phyloP scores from a whole-genome alignment of 1,140 invertebrate genomes.

The Hycleus phaleratus region DNA sequence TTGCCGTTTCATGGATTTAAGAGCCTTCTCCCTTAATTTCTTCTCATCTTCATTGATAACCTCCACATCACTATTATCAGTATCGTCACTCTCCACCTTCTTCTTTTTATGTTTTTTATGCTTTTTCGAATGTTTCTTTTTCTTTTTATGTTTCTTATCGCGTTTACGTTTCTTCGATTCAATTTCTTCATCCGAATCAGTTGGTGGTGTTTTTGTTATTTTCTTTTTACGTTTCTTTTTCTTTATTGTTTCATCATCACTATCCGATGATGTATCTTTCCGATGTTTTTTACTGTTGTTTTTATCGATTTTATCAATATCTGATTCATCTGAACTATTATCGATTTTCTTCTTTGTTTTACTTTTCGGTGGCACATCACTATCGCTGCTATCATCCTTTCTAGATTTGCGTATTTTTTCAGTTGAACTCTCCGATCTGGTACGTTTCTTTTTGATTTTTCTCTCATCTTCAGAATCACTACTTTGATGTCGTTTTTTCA shows the following conservation, averaged over 20 bases:
- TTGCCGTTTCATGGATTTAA: slow-evolving; percentile 62
- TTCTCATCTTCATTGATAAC: slow-evolving; percentile 72
- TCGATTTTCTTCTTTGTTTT: slow-evolving; percentile 43
- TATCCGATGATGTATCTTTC: slow-evolving; percentile 57
- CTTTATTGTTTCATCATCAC: slow-evolving; percentile 44
- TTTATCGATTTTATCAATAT: slow-evolving; percentile 26
- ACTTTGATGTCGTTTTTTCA: slow-evolving; percentile 41
- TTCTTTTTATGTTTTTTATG: slow-evolving; percentile 61
- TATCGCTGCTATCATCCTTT: slow-evolving; percentile 50
- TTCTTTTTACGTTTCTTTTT: slow-evolving; percentile 36
- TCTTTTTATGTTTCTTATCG: slow-evolving; percentile 63
- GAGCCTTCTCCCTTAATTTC: slow-evolving; percentile 76
- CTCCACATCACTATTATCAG: slow-evolving; percentile 53
- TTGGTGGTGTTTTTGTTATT: slow-evolving; percentile 32
- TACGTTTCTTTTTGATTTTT: slow-evolving; percentile 4
- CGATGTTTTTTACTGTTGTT: slow-evolving; percentile 53
- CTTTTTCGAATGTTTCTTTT: slow-evolving; percentile 60
- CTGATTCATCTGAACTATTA: slow-evolving; percentile 39
- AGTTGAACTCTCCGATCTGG: slow-evolving; percentile 30
- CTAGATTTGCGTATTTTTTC: slow-evolving; percentile 44
- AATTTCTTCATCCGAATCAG: slow-evolving; percentile 55
- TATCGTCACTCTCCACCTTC: slow-evolving; percentile 54
- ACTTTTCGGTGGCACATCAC: slow-evolving; percentile 40
- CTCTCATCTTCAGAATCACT: slow-evolving; percentile 42
- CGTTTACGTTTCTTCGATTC: slow-evolving; percentile 62